Evolutionary conservation across 2,113 vertebrate species (phyloP).

Genomic region (Pteruthius melanotis): DNA sequence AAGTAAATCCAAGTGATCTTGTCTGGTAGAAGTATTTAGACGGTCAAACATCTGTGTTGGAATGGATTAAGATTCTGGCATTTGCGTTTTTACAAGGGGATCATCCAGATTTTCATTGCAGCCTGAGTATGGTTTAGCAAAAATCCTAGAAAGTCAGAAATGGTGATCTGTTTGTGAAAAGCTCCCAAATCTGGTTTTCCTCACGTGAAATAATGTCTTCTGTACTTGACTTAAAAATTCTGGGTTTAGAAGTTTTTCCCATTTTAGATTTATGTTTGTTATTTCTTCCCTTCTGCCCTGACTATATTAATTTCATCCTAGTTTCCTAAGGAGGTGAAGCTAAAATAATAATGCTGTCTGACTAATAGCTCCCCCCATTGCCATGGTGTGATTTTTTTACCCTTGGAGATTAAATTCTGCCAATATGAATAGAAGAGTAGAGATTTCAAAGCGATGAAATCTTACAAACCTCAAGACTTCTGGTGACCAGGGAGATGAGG

Average conservation of each 20-base stretch:
- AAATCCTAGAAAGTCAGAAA: constrained; percentile 27
- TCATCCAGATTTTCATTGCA: constrained; percentile 27
- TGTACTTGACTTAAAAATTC: not conserved
- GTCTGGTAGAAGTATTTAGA: not conserved
- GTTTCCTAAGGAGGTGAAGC: not conserved
- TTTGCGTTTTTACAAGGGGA: not conserved
- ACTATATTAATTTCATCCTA: not conserved
- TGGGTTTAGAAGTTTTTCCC: not conserved
- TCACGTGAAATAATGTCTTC: not conserved
- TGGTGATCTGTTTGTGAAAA: not conserved
- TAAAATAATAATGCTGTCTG: not conserved
- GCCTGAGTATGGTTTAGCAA: not conserved
- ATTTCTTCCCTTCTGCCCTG: not conserved
- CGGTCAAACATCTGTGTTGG: not conserved
- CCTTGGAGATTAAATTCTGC: not conserved
- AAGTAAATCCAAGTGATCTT: not conserved
- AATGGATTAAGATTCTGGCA: not conserved
- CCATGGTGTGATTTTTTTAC: not conserved
- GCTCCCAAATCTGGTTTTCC: not conserved
- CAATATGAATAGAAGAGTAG: not conserved
- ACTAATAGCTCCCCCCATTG: not conserved
- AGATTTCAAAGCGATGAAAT: not conserved
- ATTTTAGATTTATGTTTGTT: not conserved
- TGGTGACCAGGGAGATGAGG: not conserved
- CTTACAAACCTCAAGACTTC: not conserved